A percentile compares a stretch with the other conserved stretches of the same genome.
Evolutionary conservation across 2,888 invertebrate genomes (phyloP).

Genomic region (Steinernema hermaphroditum): DNA sequence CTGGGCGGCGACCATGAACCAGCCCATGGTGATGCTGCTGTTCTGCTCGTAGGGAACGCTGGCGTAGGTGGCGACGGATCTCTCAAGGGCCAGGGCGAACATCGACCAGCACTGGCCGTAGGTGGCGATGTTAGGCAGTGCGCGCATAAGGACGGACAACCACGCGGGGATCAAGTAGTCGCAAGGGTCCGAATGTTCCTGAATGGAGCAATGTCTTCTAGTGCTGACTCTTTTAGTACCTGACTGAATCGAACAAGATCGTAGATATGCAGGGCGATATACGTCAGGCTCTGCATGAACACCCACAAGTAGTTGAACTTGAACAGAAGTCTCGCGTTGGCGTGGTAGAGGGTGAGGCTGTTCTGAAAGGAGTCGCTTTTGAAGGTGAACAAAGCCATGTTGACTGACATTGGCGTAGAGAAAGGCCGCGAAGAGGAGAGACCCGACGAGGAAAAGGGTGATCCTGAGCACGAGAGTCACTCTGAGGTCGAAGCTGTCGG

Average conservation of each 20-base stretch:
- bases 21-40: background rate
- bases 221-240: no score
- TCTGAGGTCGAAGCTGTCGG: background rate
- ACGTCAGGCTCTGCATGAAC: slow-evolving; percentile 21
- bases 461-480: slow-evolving; percentile 13
- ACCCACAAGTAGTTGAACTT: slow-evolving; percentile 24
- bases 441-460: background rate
- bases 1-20: slow-evolving; percentile 12
- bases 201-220: background rate
- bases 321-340: slow-evolving; percentile 17
- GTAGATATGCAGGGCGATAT: slow-evolving; percentile 13
- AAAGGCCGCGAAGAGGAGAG: slow-evolving; percentile 4
- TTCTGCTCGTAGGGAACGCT: slow-evolving; percentile 24
- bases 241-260: slow-evolving; percentile 15
- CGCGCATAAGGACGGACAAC: slow-evolving; percentile 16
- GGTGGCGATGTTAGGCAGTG: slow-evolving; percentile 7
- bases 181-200: background rate
- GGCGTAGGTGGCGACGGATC: slow-evolving; percentile 19
- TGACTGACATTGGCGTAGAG: slow-evolving; percentile 10
- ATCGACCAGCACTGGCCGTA: slow-evolving; percentile 26
- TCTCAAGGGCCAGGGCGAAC: slow-evolving; percentile 8
- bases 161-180: slow-evolving; percentile 18
- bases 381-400: background rate
- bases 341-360: slow-evolving; percentile 22
- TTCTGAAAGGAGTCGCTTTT: slow-evolving; percentile 1